phyloP scores from a whole-genome alignment of 2,113 vertebrate species.

The Cyprinodon brontotheroides region DNA sequence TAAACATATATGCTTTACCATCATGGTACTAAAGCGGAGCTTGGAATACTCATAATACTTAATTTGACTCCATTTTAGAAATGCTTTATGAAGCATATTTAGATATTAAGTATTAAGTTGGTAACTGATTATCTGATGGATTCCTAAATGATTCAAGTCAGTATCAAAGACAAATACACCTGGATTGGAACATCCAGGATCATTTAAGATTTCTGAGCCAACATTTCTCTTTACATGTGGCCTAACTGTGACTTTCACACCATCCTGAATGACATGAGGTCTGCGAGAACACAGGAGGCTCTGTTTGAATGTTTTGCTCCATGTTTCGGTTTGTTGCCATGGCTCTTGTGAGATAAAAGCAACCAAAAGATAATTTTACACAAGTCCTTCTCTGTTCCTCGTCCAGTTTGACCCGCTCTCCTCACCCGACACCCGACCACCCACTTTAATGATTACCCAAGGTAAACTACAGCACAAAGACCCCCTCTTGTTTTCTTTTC shows the following conservation, averaged over 20 bases:
- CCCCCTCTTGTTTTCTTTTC: constrained; percentile 37
- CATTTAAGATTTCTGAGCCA: not conserved
- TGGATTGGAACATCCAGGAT: not conserved
- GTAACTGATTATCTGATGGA: too few relatives aligned
- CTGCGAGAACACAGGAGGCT: not conserved
- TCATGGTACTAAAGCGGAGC: too few relatives aligned
- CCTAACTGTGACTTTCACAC: not conserved
- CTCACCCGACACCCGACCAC: constrained; percentile 53
- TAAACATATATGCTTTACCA: too few relatives aligned
- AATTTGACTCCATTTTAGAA: too few relatives aligned
- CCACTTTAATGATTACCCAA: constrained; percentile 59
- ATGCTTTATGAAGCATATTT: too few relatives aligned
- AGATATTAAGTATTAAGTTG: too few relatives aligned
- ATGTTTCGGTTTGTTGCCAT: constrained; percentile 57
- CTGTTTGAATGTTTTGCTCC: constrained; percentile 35
- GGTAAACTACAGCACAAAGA: constrained; percentile 61
- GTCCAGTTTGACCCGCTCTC: constrained; percentile 36
- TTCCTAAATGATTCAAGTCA: too few relatives aligned
- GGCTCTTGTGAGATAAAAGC: constrained; percentile 48
- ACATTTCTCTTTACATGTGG: not conserved
- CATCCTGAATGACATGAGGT: not conserved
- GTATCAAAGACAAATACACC: not conserved
- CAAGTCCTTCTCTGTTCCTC: constrained; percentile 45
- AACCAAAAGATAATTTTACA: constrained; percentile 33
- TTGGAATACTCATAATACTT: too few relatives aligned